Conservation (phyloP, 2,113 vertebrate species). For the Quiscalus mexicanus region DNA sequence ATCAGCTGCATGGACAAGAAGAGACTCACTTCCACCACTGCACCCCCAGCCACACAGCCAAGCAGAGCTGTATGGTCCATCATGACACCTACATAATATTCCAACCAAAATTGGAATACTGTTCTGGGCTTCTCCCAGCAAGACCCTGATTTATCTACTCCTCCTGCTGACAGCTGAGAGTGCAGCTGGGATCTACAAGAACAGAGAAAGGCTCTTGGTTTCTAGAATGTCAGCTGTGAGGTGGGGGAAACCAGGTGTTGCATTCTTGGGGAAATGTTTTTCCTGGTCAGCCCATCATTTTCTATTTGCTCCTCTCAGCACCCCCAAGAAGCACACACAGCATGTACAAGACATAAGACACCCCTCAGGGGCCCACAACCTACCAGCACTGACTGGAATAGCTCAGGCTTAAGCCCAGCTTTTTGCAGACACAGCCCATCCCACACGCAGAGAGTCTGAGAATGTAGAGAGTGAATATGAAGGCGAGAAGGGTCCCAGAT, state of each 20-base stretch:
- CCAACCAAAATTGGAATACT: neutral
- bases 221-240: neutral
- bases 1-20: neutral
- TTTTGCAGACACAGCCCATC: neutral
- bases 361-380: neutral
- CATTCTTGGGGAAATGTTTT: neutral
- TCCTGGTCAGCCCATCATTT: neutral
- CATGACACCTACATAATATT: neutral
- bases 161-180: neutral
- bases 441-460: neutral
- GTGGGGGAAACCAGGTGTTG: neutral
- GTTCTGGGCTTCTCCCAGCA: neutral
- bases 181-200: neutral
- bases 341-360: neutral
- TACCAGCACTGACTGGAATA: neutral
- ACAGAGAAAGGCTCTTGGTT: neutral
- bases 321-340: neutral
- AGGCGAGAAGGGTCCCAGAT: neutral
- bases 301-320: neutral
- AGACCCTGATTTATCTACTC: neutral
- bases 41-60: neutral
- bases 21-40: neutral
- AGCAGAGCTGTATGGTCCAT: neutral
- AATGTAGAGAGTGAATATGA: rapidly evolving
- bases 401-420: neutral